Evolutionary conservation across 1,140 invertebrate genomes (phyloP).

Genomic region (Macrosteles quadrilineatus): DNA sequence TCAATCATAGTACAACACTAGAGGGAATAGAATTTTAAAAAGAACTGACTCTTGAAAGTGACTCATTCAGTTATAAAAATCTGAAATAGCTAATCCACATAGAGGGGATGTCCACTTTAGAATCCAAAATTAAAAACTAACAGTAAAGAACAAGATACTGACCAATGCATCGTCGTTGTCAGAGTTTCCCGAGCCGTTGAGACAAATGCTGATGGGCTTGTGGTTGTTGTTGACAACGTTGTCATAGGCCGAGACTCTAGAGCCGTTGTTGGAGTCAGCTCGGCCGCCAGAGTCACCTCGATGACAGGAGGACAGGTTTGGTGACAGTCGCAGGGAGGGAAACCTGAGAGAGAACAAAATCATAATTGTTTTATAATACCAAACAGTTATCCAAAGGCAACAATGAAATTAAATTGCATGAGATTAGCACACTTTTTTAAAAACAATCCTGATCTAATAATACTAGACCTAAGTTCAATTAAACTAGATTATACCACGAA

Average conservation of each 20-base stretch:
- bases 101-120: too few species aligned
- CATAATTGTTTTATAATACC: neutral
- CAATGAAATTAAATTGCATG: too few species aligned
- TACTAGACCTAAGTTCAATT: too few species aligned
- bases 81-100: too few species aligned
- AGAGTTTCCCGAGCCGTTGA: slow-evolving; percentile 3
- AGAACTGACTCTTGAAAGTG: too few species aligned
- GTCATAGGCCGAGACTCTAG: slow-evolving; percentile 40
- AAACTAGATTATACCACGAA: too few species aligned
- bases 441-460: too few species aligned
- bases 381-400: neutral
- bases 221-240: slow-evolving; percentile 33
- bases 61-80: too few species aligned
- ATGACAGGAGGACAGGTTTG: slow-evolving; percentile 37
- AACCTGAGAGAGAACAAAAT: slow-evolving; percentile 38
- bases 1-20: too few species aligned
- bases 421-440: too few species aligned
- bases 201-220: slow-evolving; percentile 20
- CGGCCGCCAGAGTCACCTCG: slow-evolving; percentile 7
- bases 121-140: too few species aligned
- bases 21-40: too few species aligned
- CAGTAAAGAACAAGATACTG: neutral
- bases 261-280: slow-evolving; percentile 33
- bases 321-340: slow-evolving; percentile 40
- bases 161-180: slow-evolving; percentile 48